phyloP scores from a whole-genome alignment of 92 coral and sea anemone genomes.

The Muricea muricata region DNA sequence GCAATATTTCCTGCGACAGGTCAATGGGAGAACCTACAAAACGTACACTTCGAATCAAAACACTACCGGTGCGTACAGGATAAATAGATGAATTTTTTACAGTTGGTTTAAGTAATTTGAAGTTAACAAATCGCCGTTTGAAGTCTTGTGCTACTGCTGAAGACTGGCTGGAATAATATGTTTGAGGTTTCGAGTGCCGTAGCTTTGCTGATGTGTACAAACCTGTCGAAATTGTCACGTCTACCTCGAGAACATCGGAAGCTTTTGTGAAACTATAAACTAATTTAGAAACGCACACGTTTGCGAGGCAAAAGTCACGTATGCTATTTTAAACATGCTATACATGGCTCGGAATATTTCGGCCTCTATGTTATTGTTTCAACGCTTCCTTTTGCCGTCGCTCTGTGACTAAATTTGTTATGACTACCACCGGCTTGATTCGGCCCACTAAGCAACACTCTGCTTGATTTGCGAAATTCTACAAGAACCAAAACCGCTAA shows the following conservation, averaged over 20 bases:
- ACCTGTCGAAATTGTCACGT: slow-evolving; percentile 11
- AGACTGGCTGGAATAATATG: not conserved
- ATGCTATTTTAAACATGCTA: not conserved
- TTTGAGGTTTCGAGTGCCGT: not conserved
- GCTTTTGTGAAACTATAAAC: slow-evolving; percentile 12
- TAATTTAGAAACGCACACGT: not conserved
- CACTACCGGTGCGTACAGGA: not conserved
- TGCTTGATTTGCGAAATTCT: not conserved
- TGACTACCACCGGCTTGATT: slow-evolving; percentile 8
- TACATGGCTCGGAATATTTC: not conserved
- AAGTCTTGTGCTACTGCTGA: not conserved
- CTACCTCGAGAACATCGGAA: not conserved
- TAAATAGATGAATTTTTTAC: not conserved
- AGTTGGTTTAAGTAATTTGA: not conserved
- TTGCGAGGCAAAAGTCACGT: not conserved
- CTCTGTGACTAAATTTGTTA: slow-evolving; percentile 14
- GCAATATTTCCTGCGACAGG: not conserved
- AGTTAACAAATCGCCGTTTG: not conserved
- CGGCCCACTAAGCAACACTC: slow-evolving; percentile 15
- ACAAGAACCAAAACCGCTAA: not conserved
- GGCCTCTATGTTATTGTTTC: not conserved
- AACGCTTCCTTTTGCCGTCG: not conserved
- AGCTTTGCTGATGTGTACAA: not conserved
- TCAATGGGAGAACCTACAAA: not conserved
- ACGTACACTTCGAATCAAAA: not conserved